Evolutionary conservation across 2,888 invertebrate species (phyloP), one percentile per base, ranked within the genome.

Genomic region (Himalopsyche anomala): DNA sequence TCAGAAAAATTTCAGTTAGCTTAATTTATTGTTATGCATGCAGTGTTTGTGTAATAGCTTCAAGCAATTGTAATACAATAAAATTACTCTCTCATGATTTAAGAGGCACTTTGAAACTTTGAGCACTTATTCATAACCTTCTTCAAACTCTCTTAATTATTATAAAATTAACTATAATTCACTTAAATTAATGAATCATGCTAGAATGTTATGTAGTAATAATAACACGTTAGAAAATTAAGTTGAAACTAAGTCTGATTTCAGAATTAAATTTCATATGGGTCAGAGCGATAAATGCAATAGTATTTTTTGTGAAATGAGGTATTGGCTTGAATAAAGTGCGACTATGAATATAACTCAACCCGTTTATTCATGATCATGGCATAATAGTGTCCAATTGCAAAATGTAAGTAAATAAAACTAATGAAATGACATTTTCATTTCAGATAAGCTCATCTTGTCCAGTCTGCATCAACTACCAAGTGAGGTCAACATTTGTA

Each of bases 401-500:
- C 19, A 5, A 28, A 74, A 28, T 28, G 0, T 28, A 1, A 28
- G 28, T 28, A 28, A 28, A 17, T 36, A 19, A 79, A 40, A 11
- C 40, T 79, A 36, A 40, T 3, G 11, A 51, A 28, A 79, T 79
- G 4, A 6, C 9, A 40, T 79, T 15, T 51, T 54, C 3, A 80
- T 87, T 87, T 89, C 91, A 94, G 94, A 94, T 94, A 28, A 94
- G 94, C 84, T 92, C 93, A 1, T 91, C 92, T 0, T 95, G 95
- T 89, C 94, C 95, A 0, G 93, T 95, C 36, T 95, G 95, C 90
- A 93, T 95, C 0, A 94, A 94, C 5, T 95, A 94, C 89, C 93
- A 94, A 90, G 93, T 93, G 0, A 92, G 94, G 85, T 95, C 95
- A 6, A 92, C 93, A 82, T 95, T 94, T 89, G 93, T 95, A 8